Conservation (phyloP, 1,140 invertebrate genomes). For the Pentalonia nigronervosa region DNA sequence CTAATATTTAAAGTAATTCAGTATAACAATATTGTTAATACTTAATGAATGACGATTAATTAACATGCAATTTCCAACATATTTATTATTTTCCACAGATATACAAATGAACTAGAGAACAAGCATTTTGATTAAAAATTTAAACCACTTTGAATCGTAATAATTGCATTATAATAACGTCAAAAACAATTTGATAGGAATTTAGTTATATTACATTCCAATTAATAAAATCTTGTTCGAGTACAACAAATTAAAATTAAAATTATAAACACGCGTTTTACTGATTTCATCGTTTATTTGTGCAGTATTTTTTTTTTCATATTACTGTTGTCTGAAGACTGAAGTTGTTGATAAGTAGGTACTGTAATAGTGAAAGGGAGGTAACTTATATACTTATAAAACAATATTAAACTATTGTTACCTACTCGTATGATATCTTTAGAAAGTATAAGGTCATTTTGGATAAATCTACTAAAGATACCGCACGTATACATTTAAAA, state of each 20-base stretch:
- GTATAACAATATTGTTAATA: neutral
- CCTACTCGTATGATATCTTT: neutral
- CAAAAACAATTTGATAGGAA: neutral
- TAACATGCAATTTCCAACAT: neutral
- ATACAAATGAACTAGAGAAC: neutral
- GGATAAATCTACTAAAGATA: neutral
- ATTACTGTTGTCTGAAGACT: neutral
- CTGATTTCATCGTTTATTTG: neutral
- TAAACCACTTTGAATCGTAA: neutral
- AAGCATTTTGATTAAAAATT: neutral
- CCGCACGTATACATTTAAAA: neutral
- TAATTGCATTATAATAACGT: neutral
- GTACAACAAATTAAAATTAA: neutral
- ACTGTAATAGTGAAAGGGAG: conserved; percentile 36
- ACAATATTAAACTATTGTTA: conserved; percentile 19
- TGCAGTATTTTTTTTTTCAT: neutral
- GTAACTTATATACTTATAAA: conserved; percentile 18
- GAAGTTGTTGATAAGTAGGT: neutral
- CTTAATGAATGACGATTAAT: neutral
- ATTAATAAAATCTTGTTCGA: neutral
- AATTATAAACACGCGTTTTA: neutral
- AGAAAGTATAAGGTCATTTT: conserved; percentile 43
- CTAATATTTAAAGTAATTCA: neutral
- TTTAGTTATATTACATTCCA: neutral
- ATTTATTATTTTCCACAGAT: neutral